A percentile compares a stretch with the other conserved stretches of the same genome.
Conservation (phyloP, 2,888 invertebrate genomes). For the Patella caerulea region DNA sequence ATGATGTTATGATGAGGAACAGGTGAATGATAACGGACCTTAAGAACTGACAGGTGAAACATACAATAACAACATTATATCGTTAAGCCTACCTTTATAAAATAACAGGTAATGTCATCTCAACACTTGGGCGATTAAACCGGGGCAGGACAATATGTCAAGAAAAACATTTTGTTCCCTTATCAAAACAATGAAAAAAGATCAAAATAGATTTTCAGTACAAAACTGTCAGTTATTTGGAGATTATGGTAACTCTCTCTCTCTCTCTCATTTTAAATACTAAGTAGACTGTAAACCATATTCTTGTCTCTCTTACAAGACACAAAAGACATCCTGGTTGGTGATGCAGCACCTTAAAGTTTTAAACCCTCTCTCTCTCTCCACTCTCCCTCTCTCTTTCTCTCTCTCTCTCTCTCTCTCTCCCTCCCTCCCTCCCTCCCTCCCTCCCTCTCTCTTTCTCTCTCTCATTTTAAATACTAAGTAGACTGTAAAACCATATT, state of each 20-base stretch:
- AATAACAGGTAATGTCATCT: constrained; percentile 6
- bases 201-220: background rate
- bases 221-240: background rate
- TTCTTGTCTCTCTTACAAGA: background rate
- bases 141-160: background rate
- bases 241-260: background rate
- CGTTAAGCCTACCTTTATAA: too few species aligned
- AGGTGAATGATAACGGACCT: too few species aligned
- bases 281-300: background rate
- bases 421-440: background rate
- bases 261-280: background rate
- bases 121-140: background rate
- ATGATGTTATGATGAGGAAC: too few species aligned
- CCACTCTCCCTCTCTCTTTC: too few species aligned
- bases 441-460: constrained; percentile 10
- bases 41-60: too few species aligned
- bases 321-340: too few species aligned
- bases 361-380: constrained; percentile 10
- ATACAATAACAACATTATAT: too few species aligned
- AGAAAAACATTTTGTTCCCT: background rate
- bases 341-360: too few species aligned
- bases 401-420: constrained; percentile 1
- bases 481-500: background rate
- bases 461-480: too few species aligned
- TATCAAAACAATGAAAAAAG: background rate